A percentile compares a stretch with the other conserved stretches of the same genome.
These are phyloP conservation scores for Hydrotaea diabolus DNA, from an alignment of 2,888 invertebrate species.

Conservation along the genomic window DNA sequence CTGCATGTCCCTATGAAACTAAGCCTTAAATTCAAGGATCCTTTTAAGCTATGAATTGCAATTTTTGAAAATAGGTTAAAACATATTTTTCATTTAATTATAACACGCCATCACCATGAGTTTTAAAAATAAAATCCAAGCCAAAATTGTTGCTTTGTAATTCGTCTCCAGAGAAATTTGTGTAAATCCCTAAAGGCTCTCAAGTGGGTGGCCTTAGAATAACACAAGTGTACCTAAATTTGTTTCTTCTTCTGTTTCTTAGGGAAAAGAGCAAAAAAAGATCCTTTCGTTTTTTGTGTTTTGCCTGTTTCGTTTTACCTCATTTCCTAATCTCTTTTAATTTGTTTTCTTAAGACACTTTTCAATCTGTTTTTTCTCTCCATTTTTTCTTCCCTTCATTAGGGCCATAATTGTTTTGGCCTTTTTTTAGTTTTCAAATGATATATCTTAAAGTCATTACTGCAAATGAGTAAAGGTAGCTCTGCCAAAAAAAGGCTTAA, in stretches of 20 bases:
- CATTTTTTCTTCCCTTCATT: background rate
- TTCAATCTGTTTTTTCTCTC: slow-evolving; percentile 38
- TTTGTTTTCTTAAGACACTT: slow-evolving; percentile 30
- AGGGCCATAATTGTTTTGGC: slow-evolving; percentile 31
- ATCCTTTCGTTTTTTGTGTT: slow-evolving; percentile 12
- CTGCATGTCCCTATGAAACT: slow-evolving; percentile 10
- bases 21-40: slow-evolving; percentile 22
- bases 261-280: background rate
- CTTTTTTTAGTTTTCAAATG: slow-evolving; percentile 52
- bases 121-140: background rate
- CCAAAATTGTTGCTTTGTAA: slow-evolving; percentile 21
- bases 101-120: background rate
- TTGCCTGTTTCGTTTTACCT: background rate
- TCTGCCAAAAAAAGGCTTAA: slow-evolving; percentile 51
- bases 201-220: slow-evolving; percentile 56
- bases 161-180: background rate
- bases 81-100: slow-evolving; percentile 27
- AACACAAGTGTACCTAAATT: slow-evolving; percentile 49
- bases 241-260: background rate
- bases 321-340: slow-evolving; percentile 38
- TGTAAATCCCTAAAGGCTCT: background rate
- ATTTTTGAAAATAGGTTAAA: slow-evolving; percentile 21
- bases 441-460: slow-evolving; percentile 56
- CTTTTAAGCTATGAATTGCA: slow-evolving; percentile 35
- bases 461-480: background rate